Evolutionary conservation across 2,888 invertebrate species (phyloP), one percentile per base, ranked within the genome.

Genomic region (Athalia rosae): DNA sequence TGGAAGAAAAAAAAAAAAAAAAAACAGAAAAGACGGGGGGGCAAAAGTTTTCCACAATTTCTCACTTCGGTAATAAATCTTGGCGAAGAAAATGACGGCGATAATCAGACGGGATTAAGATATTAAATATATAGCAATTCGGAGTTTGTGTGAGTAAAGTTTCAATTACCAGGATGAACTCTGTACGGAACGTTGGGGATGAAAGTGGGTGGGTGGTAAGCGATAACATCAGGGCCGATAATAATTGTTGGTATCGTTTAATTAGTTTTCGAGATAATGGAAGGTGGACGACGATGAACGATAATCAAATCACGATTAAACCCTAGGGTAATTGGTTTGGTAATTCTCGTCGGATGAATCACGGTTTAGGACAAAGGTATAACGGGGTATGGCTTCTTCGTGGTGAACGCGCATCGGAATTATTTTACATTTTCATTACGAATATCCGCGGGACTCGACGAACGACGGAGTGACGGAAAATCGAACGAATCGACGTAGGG

Each of bases 221-320:
- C 50, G 67, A 67, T 67, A 67, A 28, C 9, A 67, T 48, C 50
- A 15, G 41, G 28, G 53, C 53, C 13, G n/a, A 63, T 43, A 50
- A 53, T 67, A 53, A 67, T 53, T 50, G 50, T 67, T 67, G 67
- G 4, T 53, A 67, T 67, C 67, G 67, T 67, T 67, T 67, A 67
- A 67, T 67, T 67, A 67, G 50, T 66, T 66, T 66, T 66, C 47
- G 4, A 62, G 62, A 62, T 62, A 62, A 62, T 66, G 9, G 4
- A 11, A 66, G 15, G 15, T 0, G 45, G 66, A 8, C 4, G 15
- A 53, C 4, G 28, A 41, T 53, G 3, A 53, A 11, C 41, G n/a
- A 15, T 47, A 67, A 50, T 50, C 67, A 67, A 67, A 50, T 67
- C 41, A 28, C 67, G 50, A 67, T 50, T 67, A 50, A 13, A 67